Percentiles rank a stretch among this genome's conserved stretches.
Conservation (phyloP, 2,113 vertebrate species). For the Noctilio leporinus region DNA sequence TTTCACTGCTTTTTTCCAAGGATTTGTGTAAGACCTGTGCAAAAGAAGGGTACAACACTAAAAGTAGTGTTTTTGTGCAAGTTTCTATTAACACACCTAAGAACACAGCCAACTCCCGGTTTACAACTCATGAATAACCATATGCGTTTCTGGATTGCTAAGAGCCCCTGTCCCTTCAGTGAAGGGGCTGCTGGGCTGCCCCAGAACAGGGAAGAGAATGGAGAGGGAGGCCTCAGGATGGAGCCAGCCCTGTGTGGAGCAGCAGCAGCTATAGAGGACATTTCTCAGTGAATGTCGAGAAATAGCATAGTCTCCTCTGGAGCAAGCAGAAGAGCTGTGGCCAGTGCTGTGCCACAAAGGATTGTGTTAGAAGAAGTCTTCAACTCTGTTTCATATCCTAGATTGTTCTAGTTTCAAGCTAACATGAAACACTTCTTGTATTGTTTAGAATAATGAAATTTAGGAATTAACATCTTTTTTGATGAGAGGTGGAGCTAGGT, state of each 20-base stretch:
- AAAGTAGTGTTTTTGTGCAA: not conserved
- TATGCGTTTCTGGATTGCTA: not conserved
- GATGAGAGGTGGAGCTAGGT: not conserved
- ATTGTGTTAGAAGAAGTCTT: not conserved
- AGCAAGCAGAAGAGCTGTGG: not conserved
- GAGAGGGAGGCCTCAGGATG: not conserved
- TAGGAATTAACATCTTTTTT: not conserved
- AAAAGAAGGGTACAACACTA: not conserved
- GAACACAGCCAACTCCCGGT: not conserved
- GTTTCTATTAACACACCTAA: not conserved
- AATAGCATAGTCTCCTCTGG: not conserved
- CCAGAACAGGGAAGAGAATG: not conserved
- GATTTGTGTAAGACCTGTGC: not conserved
- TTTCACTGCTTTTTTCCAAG: not conserved
- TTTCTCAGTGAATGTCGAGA: not conserved
- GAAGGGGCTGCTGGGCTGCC: not conserved
- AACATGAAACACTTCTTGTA: not conserved
- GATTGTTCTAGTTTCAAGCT: not conserved
- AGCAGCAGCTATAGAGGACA: rapidly evolving
- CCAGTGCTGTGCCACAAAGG: not conserved
- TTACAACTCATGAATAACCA: not conserved
- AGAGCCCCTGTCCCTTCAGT: not conserved
- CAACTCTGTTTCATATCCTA: not conserved
- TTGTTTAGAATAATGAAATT: not conserved
- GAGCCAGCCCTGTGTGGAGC: not conserved